These are phyloP conservation scores for Eupeodes latifasciatus DNA, from an alignment of 2,888 invertebrate species.

Conservation along the genomic window DNA sequence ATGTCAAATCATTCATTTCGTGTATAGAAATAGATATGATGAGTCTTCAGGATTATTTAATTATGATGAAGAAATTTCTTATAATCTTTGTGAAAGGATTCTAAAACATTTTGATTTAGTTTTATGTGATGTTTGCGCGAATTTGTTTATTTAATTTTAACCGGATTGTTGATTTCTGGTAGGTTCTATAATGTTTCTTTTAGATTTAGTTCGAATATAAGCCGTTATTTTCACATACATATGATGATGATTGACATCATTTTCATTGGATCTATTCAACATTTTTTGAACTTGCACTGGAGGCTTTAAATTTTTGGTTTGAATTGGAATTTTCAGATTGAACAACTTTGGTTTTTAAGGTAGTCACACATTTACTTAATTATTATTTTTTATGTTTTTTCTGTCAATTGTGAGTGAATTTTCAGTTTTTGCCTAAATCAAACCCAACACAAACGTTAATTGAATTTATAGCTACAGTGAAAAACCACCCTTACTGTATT, in stretches of 20 bases:
- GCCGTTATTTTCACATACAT: not conserved
- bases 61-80: conserved; percentile 7
- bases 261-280: not conserved
- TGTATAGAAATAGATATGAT: not conserved
- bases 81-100: not conserved
- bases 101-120: not conserved
- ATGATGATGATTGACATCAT: conserved; percentile 1
- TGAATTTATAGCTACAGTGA: no score
- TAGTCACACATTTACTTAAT: no score
- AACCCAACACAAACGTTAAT: no score
- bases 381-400: no score
- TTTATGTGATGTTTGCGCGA: not conserved
- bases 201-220: not conserved
- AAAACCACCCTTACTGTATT: no score
- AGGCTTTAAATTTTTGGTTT: no score
- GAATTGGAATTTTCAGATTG: no score
- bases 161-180: conserved; percentile 27
- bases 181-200: conserved; percentile 11
- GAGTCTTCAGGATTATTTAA: conserved; percentile 28
- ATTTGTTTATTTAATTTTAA: conserved; percentile 12
- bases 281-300: no score
- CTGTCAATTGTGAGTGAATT: no score
- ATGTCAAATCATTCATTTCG: conserved; percentile 25
- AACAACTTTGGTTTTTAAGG: no score
- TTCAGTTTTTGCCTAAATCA: no score